A percentile compares a stretch with the other conserved stretches of the same genome.
Evolutionary conservation across 2,888 invertebrate species (phyloP).

Genomic region (Sinohyriopsis cumingii): DNA sequence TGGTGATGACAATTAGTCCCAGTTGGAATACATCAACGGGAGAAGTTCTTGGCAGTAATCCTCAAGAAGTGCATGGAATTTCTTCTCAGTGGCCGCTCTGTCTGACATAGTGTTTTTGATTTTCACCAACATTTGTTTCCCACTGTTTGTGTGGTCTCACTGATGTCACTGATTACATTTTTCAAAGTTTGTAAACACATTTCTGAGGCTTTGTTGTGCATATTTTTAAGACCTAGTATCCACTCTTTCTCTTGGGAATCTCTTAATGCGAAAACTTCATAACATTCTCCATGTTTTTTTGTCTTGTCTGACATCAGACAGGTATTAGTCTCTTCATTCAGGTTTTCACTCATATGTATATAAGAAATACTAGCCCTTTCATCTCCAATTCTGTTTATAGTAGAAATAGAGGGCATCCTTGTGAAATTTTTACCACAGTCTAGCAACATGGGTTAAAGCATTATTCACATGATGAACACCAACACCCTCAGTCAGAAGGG

Average conservation of each 20-base stretch:
- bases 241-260: constrained; percentile 20
- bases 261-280: constrained; percentile 20
- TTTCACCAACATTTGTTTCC: constrained; percentile 6
- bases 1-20: constrained; percentile 12
- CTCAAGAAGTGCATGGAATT: too few species aligned
- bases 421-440: too few species aligned
- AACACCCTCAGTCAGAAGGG: too few species aligned
- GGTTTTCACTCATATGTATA: constrained; percentile 11
- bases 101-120: constrained; percentile 27
- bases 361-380: constrained; percentile 18
- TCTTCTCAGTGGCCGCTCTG: constrained; percentile 20
- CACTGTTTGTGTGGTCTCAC: constrained; percentile 11
- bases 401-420: too few species aligned
- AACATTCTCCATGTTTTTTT: constrained; percentile 17
- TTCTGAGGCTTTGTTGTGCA: too few species aligned
- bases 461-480: too few species aligned
- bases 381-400: neutral
- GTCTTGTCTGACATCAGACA: constrained; percentile 19
- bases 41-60: constrained; percentile 19
- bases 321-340: constrained; percentile 7
- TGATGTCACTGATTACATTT: constrained; percentile 13
- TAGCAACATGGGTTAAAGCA: too few species aligned
- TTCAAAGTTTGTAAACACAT: constrained; percentile 16
- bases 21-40: constrained; percentile 16
- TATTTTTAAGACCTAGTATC: constrained; percentile 16